Evolutionary conservation across 2,797 vertebrate genomes (phyloP).

Genomic region (Acanthurus leucopareius): DNA sequence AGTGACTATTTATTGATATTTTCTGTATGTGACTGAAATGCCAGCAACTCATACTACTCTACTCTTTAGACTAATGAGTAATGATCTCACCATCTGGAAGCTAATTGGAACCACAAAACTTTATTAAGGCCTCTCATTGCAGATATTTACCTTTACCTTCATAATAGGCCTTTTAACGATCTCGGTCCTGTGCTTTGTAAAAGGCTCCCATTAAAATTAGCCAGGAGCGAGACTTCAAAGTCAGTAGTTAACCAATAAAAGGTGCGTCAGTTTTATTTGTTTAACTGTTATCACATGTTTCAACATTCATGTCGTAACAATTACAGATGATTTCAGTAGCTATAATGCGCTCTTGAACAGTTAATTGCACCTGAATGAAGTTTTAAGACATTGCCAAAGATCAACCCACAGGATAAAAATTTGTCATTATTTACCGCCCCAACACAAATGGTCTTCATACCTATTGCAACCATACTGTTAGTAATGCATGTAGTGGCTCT

Average conservation of each 20-base stretch:
- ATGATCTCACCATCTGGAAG: constrained; percentile 29
- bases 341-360: neutral
- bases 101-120: constrained; percentile 58
- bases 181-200: constrained; percentile 38
- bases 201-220: constrained; percentile 40
- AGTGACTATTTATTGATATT: no score
- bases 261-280: neutral
- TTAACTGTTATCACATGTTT: neutral
- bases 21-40: constrained; percentile 9
- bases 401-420: neutral
- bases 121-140: constrained; percentile 42
- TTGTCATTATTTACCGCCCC: neutral
- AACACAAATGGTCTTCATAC: neutral
- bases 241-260: constrained; percentile 32
- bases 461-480: neutral
- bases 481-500: neutral
- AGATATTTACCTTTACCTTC: constrained; percentile 33
- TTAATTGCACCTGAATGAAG: neutral
- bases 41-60: neutral
- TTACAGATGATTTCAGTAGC: neutral
- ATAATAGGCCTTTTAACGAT: constrained; percentile 33
- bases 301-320: neutral
- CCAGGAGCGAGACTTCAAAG: constrained; percentile 54
- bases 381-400: neutral
- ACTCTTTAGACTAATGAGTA: constrained; percentile 62